Conservation (phyloP, 2,888 invertebrate genomes). For the Ecliptopera silaceata region DNA sequence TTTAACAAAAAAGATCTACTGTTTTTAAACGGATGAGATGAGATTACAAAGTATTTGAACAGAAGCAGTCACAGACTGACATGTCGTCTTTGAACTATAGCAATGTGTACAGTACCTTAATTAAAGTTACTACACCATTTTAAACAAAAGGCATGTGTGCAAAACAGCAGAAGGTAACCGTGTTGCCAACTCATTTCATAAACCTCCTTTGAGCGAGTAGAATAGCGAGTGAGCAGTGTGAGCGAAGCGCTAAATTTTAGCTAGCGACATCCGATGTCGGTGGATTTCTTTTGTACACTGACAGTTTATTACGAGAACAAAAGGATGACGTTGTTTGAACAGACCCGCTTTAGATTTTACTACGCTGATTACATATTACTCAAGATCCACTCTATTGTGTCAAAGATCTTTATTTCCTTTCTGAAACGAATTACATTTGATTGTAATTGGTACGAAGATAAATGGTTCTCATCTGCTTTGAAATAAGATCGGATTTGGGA, state of each 20-base stretch:
- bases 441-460: slow-evolving; percentile 56
- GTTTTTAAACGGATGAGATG: no score
- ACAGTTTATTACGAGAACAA: slow-evolving; percentile 77
- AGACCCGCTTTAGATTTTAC: slow-evolving; percentile 70
- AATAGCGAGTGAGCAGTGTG: slow-evolving; percentile 34
- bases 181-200: slow-evolving; percentile 50
- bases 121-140: slow-evolving; percentile 21
- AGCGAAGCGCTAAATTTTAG: slow-evolving; percentile 59
- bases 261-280: slow-evolving; percentile 64
- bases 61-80: slow-evolving; percentile 3
- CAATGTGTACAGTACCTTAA: neutral
- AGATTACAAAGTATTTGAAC: slow-evolving; percentile 5
- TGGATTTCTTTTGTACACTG: slow-evolving; percentile 72
- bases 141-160: slow-evolving; percentile 24
- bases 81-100: neutral
- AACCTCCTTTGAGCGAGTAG: slow-evolving; percentile 54
- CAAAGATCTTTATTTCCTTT: slow-evolving; percentile 62
- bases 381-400: slow-evolving; percentile 65
- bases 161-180: slow-evolving; percentile 38
- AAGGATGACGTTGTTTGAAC: slow-evolving; percentile 67
- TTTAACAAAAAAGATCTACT: no score
- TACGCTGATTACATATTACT: slow-evolving; percentile 70
- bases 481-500: slow-evolving; percentile 6
- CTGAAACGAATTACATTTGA: slow-evolving; percentile 62
- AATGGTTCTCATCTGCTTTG: slow-evolving; percentile 50